These are phyloP conservation scores for Epinotia brunnichana DNA, from an alignment of 2,888 invertebrate genomes.

Conservation along the genomic window DNA sequence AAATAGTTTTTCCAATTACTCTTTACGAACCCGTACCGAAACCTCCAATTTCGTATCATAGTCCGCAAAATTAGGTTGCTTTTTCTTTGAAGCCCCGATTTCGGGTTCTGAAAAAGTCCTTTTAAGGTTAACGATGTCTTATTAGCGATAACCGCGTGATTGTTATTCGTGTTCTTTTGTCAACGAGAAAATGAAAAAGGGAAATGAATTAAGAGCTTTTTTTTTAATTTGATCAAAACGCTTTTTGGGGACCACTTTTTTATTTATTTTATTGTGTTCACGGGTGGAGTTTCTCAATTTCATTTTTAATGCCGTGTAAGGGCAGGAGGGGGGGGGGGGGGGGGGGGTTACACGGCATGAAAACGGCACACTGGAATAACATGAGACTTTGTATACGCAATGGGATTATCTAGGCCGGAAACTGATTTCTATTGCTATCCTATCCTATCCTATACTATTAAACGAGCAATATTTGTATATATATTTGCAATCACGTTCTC, in stretches of 20 bases:
- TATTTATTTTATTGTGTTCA: conserved; percentile 5
- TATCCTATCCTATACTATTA: too few relatives aligned
- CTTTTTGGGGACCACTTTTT: conserved; percentile 4
- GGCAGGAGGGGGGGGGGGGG: too few relatives aligned
- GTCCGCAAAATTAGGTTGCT: conserved; percentile 5
- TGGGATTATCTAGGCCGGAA: too few relatives aligned
- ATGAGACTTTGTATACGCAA: too few relatives aligned
- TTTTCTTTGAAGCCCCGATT: conserved; percentile 50
- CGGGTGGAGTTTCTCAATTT: not conserved
- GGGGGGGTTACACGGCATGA: too few relatives aligned
- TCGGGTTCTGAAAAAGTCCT: conserved; percentile 64
- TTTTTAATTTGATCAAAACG: conserved; percentile 41
- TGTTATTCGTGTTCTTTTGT: conserved; percentile 63
- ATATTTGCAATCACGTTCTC: too few relatives aligned
- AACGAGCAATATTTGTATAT: too few relatives aligned
- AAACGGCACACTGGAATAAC: too few relatives aligned
- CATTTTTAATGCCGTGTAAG: too few relatives aligned
- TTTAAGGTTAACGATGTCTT: conserved; percentile 72
- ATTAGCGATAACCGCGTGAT: conserved; percentile 70
- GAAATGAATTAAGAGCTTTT: conserved; percentile 42
- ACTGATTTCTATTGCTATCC: too few relatives aligned
- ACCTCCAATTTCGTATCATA: not conserved
- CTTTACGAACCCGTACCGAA: conserved; percentile 9
- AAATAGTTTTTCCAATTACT: conserved; percentile 30
- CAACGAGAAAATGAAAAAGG: conserved; percentile 40